Evolutionary conservation across 2,797 vertebrate genomes (phyloP).

Genomic region (Otolemur crassicaudatus): DNA sequence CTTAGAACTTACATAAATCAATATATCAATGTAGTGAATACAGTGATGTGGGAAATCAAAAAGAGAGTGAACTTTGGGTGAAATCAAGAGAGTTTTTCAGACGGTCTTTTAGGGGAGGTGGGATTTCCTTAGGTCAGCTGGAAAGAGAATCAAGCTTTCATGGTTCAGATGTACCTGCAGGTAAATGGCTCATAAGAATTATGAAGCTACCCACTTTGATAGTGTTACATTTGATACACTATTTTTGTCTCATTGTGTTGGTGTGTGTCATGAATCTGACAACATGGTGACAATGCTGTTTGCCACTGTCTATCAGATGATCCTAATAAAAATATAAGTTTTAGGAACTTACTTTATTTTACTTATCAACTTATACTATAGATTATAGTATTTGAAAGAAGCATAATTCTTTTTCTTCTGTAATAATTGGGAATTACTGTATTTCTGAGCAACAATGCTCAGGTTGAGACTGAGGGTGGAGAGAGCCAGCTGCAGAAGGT

Average conservation of each 20-base stretch:
- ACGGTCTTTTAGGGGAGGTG: background rate
- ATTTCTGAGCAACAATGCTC: background rate
- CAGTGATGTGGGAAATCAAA: background rate
- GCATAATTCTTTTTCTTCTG: background rate
- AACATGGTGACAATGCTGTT: background rate
- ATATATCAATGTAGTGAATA: background rate
- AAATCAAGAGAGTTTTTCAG: background rate
- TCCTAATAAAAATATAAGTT: background rate
- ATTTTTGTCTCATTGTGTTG: background rate
- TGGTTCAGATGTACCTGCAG: background rate
- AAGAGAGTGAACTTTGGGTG: background rate
- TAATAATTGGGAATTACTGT: background rate
- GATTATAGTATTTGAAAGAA: background rate
- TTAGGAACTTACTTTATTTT: background rate
- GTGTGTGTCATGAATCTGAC: background rate
- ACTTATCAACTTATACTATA: background rate
- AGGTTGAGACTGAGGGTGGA: background rate
- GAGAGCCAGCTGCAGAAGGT: background rate
- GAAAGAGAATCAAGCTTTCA: conserved; percentile 12
- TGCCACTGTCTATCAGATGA: background rate
- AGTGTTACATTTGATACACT: background rate
- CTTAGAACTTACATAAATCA: background rate
- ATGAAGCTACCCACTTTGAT: background rate
- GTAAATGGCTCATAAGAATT: background rate
- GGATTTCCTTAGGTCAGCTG: background rate